A percentile compares a stretch with the other conserved stretches of the same genome.
phyloP scores from a whole-genome alignment of 2,888 invertebrate genomes.

The Venustoraphidia nigricollis region DNA sequence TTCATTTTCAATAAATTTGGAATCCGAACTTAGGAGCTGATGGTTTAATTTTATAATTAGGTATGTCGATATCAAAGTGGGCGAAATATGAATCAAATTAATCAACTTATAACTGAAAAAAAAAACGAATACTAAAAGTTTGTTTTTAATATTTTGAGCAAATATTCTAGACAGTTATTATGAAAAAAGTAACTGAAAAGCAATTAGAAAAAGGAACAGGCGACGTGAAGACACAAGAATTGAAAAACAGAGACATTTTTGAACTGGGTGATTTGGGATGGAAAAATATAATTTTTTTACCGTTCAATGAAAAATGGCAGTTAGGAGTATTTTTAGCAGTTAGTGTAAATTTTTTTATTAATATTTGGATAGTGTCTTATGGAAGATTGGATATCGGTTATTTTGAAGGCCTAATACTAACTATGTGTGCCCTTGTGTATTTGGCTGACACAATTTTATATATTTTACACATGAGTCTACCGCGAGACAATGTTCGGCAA shows the following conservation, averaged over 20 bases:
- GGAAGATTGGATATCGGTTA: background rate
- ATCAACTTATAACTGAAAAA: too few relatives aligned
- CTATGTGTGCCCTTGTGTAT: slow-evolving; percentile 6
- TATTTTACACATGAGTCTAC: slow-evolving; percentile 7
- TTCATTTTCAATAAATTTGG: too few relatives aligned
- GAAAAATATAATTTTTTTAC: slow-evolving; percentile 12
- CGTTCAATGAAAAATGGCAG: slow-evolving; percentile 9
- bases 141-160: too few relatives aligned
- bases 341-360: slow-evolving; percentile 7
- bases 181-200: too few relatives aligned
- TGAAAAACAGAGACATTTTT: background rate
- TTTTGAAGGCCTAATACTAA: slow-evolving; percentile 1
- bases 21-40: too few relatives aligned
- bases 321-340: slow-evolving; percentile 5
- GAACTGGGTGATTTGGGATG: slow-evolving; percentile 5
- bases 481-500: slow-evolving; percentile 4
- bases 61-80: too few relatives aligned
- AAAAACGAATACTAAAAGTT: too few relatives aligned
- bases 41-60: too few relatives aligned
- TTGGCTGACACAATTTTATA: slow-evolving; percentile 7
- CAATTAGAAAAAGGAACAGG: too few relatives aligned
- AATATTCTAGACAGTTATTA: too few relatives aligned
- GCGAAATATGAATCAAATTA: too few relatives aligned
- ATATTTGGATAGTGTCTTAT: slow-evolving; percentile 7
- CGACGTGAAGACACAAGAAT: too few relatives aligned